Evolutionary conservation across 2,113 vertebrate genomes (phyloP).

Genomic region (Elgaria multicarinata): DNA sequence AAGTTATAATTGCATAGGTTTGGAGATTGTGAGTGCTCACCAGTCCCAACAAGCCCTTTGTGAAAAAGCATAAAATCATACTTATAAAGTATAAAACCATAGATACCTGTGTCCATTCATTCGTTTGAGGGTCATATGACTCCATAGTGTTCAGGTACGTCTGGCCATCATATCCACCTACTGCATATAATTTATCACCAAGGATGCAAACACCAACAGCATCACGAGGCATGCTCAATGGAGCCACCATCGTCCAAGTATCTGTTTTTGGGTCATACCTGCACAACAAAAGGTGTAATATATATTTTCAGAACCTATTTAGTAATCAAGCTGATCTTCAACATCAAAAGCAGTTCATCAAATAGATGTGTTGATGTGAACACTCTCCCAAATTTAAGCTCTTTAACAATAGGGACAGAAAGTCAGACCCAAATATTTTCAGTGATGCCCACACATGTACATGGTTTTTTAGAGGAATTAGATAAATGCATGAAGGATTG

Average conservation of each 20-base stretch:
- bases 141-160: conserved; percentile 84
- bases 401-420: background rate
- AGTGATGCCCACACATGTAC: no score
- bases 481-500: no score
- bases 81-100: background rate
- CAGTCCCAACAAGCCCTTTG: background rate
- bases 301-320: background rate
- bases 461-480: no score
- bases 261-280: conserved; percentile 86
- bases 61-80: rapidly evolving
- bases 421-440: background rate
- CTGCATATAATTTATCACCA: conserved; percentile 81
- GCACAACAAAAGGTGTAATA: conserved; percentile 35
- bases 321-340: background rate
- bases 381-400: background rate
- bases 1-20: background rate
- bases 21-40: background rate
- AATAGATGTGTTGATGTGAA: background rate
- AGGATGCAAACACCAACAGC: conserved; percentile 84
- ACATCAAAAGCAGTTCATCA: background rate
- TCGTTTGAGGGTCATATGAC: conserved; percentile 82
- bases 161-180: conserved; percentile 84
- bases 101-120: conserved; percentile 83
- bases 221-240: conserved; percentile 82
- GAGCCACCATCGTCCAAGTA: conserved; percentile 84